Conservation (phyloP, 2,113 vertebrate species). For the Uropsilus gracilis region DNA sequence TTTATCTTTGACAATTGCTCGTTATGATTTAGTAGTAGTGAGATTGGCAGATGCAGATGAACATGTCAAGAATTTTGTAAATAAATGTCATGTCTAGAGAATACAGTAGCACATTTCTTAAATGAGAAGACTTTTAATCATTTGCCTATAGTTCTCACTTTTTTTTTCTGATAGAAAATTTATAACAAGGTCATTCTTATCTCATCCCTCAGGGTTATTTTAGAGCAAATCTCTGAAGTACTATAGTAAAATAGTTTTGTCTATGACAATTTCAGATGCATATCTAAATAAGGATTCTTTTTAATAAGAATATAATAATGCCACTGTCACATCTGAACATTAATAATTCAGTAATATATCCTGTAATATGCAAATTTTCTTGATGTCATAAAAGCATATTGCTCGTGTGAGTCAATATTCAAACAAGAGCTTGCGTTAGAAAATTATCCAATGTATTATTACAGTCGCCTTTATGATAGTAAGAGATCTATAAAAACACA, state of each 20-base stretch:
- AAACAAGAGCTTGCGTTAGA: neutral
- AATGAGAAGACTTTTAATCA: neutral
- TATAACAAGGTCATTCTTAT: neutral
- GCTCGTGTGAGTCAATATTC: neutral
- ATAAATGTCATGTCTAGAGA: conserved; percentile 41
- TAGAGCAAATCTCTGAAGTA: neutral
- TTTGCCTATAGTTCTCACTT: neutral
- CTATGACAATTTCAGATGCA: neutral
- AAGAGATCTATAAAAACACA: neutral
- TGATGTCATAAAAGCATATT: neutral
- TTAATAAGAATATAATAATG: neutral
- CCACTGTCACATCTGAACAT: neutral
- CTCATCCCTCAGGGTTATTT: neutral
- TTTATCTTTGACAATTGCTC: neutral
- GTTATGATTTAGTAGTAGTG: neutral
- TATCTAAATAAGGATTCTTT: neutral
- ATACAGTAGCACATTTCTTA: neutral
- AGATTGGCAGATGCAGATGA: neutral
- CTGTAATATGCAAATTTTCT: neutral
- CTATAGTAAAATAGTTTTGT: neutral
- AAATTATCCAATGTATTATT: neutral
- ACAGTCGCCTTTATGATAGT: neutral
- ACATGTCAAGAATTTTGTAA: neutral
- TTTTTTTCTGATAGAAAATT: neutral
- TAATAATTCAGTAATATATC: neutral